Percentiles rank a stretch among this genome's conserved stretches.
These are phyloP conservation scores for Bufo gargarizans DNA, from an alignment of 2,113 vertebrate species.

Conservation along the genomic window DNA sequence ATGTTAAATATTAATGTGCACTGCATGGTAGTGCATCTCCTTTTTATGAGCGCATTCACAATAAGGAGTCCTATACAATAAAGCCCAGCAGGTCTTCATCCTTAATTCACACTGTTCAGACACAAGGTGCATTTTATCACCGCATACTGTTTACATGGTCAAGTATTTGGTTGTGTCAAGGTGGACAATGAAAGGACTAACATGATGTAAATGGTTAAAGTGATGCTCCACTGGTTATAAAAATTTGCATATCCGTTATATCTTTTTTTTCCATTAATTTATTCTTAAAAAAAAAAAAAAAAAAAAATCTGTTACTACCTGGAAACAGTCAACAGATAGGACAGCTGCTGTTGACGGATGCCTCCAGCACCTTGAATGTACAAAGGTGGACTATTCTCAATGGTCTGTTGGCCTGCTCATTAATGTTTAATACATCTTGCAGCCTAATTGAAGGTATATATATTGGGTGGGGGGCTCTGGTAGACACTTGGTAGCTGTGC, in stretches of 20 bases:
- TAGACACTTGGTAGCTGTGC: too few relatives aligned
- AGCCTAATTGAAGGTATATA: too few relatives aligned
- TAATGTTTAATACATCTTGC: not conserved
- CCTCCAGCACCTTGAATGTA: too few relatives aligned
- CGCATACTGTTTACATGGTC: not conserved
- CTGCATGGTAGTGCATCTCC: not conserved
- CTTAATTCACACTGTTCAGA: not conserved
- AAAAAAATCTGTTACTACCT: not conserved
- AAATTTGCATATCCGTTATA: not conserved
- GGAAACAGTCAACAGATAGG: not conserved
- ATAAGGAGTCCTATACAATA: not conserved
- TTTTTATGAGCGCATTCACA: not conserved
- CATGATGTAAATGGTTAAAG: not conserved
- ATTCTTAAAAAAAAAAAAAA: not conserved
- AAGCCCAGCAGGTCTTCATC: not conserved
- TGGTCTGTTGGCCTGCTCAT: not conserved
- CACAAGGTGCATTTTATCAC: not conserved
- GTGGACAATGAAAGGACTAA: not conserved
- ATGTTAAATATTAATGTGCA: slow-evolving; percentile 37
- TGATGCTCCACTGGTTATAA: not conserved
- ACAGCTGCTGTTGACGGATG: not conserved
- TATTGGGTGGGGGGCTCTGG: too few relatives aligned
- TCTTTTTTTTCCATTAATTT: not conserved
- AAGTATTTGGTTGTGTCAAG: not conserved
- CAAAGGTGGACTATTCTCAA: not conserved